These are phyloP conservation scores for Drosophila antonietae DNA, from an alignment of 2,888 invertebrate genomes.

Conservation along the genomic window DNA sequence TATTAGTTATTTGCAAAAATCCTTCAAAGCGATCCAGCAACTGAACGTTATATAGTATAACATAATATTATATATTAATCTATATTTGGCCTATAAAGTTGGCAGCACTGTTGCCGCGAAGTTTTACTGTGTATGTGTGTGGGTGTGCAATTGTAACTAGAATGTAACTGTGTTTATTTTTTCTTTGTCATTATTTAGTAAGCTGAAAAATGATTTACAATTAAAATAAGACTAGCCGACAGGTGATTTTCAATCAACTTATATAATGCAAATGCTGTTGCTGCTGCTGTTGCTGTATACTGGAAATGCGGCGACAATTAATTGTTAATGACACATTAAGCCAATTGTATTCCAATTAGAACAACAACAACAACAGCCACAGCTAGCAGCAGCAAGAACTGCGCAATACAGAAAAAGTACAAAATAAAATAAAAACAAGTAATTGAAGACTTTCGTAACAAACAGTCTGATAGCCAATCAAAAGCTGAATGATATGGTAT, in stretches of 20 bases:
- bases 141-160: not conserved
- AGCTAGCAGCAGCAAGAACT: constrained; percentile 18
- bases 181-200: constrained; percentile 6
- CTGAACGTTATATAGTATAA: too few species aligned
- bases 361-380: not conserved
- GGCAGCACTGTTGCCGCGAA: not conserved
- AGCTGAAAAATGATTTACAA: constrained; percentile 6
- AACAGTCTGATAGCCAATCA: constrained; percentile 29
- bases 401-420: constrained; percentile 18
- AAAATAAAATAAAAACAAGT: constrained; percentile 27
- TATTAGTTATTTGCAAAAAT: too few species aligned
- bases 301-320: constrained; percentile 11
- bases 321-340: constrained; percentile 21
- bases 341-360: constrained; percentile 25
- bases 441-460: constrained; percentile 32
- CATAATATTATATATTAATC: too few species aligned
- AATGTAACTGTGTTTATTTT: not conserved
- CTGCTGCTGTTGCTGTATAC: not conserved
- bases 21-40: too few species aligned
- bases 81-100: not conserved
- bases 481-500: constrained; percentile 13
- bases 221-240: constrained; percentile 3
- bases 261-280: not conserved
- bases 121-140: too few species aligned
- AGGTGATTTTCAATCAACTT: constrained; percentile 18